Percentiles rank a stretch among this genome's conserved stretches.
These are phyloP conservation scores for Chloroceryle inda DNA, from an alignment of 2,797 vertebrate genomes.

Conservation along the genomic window DNA sequence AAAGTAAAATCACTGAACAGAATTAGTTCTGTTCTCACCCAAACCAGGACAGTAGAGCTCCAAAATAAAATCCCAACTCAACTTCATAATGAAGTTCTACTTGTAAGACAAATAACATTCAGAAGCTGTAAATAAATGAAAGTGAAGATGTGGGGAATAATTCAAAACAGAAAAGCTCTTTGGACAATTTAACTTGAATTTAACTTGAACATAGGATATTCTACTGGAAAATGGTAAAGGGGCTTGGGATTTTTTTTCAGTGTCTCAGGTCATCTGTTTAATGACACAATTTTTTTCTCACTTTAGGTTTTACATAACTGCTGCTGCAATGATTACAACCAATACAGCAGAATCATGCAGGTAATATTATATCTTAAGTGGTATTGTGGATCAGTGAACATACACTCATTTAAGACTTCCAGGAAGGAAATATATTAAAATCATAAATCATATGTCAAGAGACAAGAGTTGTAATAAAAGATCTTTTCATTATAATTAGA, in stretches of 20 bases:
- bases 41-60: no score
- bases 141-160: background rate
- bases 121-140: background rate
- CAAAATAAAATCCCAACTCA: background rate
- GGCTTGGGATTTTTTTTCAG: no score
- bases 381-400: background rate
- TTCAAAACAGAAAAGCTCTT: background rate
- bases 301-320: background rate
- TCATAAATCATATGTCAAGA: background rate
- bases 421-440: background rate
- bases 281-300: background rate
- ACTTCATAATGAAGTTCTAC: background rate
- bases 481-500: background rate
- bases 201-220: background rate
- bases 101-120: background rate
- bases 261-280: background rate
- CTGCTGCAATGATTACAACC: background rate
- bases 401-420: background rate
- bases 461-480: background rate
- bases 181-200: background rate
- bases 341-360: background rate
- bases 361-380: background rate
- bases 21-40: no score
- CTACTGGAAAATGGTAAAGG: background rate
- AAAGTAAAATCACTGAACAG: no score